phyloP scores from a whole-genome alignment of 1,140 invertebrate genomes.

The Gryllus bimaculatus region DNA sequence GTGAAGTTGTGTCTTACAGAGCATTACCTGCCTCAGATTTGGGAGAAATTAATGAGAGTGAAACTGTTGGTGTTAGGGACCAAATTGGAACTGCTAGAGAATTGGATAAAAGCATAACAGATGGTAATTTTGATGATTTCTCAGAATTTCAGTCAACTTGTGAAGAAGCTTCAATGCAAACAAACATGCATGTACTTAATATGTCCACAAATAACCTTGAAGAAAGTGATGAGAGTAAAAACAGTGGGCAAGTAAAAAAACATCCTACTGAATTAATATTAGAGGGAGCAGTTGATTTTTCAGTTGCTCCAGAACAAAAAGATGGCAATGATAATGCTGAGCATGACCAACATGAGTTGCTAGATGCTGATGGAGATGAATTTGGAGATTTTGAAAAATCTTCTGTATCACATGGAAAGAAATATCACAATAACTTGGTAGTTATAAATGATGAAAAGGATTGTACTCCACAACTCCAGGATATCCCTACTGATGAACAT shows the following conservation, averaged over 20 bases:
- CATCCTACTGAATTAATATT: background rate
- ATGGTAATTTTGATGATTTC: conserved; percentile 10
- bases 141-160: conserved; percentile 8
- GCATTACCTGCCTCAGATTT: background rate
- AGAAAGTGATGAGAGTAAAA: background rate
- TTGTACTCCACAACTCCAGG: background rate
- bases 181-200: background rate
- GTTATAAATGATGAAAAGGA: background rate
- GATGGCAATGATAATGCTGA: no score
- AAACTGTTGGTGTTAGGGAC: background rate
- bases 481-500: background rate
- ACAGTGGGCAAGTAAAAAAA: background rate
- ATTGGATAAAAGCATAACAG: background rate
- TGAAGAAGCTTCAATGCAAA: background rate
- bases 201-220: background rate
- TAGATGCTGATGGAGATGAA: background rate
- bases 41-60: background rate
- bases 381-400: background rate
- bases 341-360: no score
- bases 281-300: background rate
- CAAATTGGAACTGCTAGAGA: background rate
- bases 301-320: background rate
- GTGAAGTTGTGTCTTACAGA: background rate
- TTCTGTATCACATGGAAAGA: background rate
- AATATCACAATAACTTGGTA: background rate